A percentile compares a stretch with the other conserved stretches of the same genome.
Evolutionary conservation across 1,140 invertebrate genomes (phyloP).

Genomic region (Tigriopus japonicus): DNA sequence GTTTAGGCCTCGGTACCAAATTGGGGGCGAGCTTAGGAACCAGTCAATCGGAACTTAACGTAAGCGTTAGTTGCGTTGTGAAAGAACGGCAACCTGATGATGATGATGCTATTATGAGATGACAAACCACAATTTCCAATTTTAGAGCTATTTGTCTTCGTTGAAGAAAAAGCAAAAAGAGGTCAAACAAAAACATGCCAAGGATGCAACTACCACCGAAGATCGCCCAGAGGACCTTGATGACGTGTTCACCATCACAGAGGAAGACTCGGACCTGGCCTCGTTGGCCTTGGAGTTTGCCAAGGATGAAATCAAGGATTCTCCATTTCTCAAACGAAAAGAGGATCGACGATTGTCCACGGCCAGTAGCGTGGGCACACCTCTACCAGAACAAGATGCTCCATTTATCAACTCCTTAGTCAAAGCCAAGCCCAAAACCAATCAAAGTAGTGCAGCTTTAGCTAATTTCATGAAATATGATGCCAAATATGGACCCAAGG

Average conservation of each 20-base stretch:
- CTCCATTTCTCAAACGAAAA: neutral
- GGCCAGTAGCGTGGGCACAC: neutral
- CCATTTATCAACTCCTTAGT: neutral
- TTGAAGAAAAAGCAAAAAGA: neutral
- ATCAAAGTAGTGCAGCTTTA: too few species aligned
- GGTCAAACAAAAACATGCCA: neutral
- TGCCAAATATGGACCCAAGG: too few species aligned
- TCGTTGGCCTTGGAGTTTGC: neutral
- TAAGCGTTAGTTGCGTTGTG: too few species aligned
- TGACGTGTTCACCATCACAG: neutral
- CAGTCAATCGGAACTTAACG: too few species aligned
- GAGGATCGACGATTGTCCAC: neutral
- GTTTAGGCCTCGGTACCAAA: too few species aligned
- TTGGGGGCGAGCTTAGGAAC: too few species aligned
- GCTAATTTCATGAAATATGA: too few species aligned
- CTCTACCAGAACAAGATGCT: neutral
- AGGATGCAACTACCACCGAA: too few species aligned
- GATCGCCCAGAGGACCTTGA: too few species aligned
- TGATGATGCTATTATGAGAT: too few species aligned
- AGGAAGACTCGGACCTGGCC: neutral
- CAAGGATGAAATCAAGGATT: neutral
- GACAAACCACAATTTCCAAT: neutral
- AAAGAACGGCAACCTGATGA: too few species aligned
- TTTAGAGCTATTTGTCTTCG: neutral
- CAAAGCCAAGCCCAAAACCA: too few species aligned